Conservation (phyloP, 1,140 invertebrate species). For the Cherax quadricarinatus region DNA sequence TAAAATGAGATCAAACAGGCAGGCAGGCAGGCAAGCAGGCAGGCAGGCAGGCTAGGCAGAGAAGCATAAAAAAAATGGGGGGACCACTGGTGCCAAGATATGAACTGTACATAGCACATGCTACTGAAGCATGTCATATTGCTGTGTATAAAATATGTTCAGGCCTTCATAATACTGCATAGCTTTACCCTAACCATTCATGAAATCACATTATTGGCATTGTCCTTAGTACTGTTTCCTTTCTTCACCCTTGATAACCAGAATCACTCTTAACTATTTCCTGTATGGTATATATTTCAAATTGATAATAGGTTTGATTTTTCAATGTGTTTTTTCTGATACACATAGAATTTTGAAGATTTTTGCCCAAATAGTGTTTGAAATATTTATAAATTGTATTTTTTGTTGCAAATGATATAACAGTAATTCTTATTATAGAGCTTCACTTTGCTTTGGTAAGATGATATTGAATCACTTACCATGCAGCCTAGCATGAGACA, state of each 20-base stretch:
- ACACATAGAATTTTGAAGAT: constrained; percentile 65
- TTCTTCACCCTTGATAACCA: constrained; percentile 57
- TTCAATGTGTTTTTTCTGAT: constrained; percentile 57
- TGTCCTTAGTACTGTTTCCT: constrained; percentile 65
- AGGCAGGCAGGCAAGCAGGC: neutral
- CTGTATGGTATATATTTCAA: constrained; percentile 50
- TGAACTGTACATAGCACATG: constrained; percentile 64
- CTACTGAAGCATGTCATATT: constrained; percentile 38
- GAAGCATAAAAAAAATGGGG: neutral
- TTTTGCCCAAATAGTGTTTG: constrained; percentile 70
- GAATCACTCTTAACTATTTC: constrained; percentile 65
- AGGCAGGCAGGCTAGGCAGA: constrained; percentile 17
- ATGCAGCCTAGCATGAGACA: constrained; percentile 61
- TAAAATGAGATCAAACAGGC: neutral
- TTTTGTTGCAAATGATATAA: constrained; percentile 70
- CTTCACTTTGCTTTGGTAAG: constrained; percentile 67
- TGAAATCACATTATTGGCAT: constrained; percentile 69
- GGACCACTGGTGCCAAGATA: constrained; percentile 60
- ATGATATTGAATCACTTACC: constrained; percentile 64
- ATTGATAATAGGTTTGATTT: constrained; percentile 68
- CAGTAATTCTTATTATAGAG: constrained; percentile 68
- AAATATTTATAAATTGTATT: constrained; percentile 70
- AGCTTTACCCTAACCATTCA: constrained; percentile 70
- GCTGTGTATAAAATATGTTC: constrained; percentile 71
- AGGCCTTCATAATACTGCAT: constrained; percentile 72